phyloP scores from a whole-genome alignment of 1,140 invertebrate species.

The Ctenoplectra terminalis region DNA sequence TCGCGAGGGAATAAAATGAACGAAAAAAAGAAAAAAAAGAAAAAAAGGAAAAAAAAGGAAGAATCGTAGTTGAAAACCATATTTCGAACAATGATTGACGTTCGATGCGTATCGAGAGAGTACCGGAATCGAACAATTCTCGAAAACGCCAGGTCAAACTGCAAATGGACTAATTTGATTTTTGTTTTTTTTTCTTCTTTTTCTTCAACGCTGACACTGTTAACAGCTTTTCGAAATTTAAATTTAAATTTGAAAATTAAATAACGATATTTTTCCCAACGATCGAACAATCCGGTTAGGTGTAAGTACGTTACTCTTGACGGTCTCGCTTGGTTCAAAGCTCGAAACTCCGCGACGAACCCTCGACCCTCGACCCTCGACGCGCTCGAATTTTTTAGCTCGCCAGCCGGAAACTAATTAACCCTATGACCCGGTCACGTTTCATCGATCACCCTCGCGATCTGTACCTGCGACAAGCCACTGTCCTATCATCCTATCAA shows the following conservation, averaged over 20 bases:
- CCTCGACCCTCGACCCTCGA: constrained; percentile 21
- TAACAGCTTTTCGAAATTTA: background rate
- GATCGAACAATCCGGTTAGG: too few relatives aligned
- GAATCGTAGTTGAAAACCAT: background rate
- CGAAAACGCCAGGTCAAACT: too few relatives aligned
- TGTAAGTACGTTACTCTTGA: background rate
- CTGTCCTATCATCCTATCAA: background rate
- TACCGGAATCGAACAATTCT: too few relatives aligned
- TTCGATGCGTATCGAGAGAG: background rate
- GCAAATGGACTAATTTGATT: too few relatives aligned
- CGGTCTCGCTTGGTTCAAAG: background rate
- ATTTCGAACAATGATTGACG: background rate
- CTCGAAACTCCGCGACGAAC: constrained; percentile 7
- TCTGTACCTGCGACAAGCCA: background rate
- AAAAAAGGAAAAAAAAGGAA: background rate
- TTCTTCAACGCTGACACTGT: too few relatives aligned
- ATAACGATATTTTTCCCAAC: background rate
- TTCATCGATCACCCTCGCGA: constrained; percentile 35
- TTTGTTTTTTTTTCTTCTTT: too few relatives aligned
- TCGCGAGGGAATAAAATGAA: background rate
- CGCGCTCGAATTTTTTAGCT: constrained; percentile 26
- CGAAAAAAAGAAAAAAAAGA: too few relatives aligned
- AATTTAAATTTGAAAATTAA: background rate
- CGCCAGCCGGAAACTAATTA: constrained; percentile 37
- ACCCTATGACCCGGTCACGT: constrained; percentile 44